Conservation (phyloP, 1,140 invertebrate genomes). For the Parasteatoda tepidariorum region DNA sequence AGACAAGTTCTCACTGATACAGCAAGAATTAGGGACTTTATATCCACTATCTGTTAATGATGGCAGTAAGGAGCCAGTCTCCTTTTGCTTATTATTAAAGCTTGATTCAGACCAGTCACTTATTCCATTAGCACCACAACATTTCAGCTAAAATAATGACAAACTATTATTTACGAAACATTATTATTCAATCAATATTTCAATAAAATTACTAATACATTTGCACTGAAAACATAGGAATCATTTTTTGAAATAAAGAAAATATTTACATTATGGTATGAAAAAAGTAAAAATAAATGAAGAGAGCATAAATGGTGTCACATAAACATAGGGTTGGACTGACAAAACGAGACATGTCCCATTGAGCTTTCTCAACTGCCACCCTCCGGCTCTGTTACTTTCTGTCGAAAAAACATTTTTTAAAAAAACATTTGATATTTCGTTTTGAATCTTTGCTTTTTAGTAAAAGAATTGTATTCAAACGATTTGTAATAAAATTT, state of each 20-base stretch:
- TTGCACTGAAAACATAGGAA: not conserved
- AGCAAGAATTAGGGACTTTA: conserved; percentile 75
- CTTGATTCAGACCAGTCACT: conserved; percentile 62
- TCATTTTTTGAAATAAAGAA: not conserved
- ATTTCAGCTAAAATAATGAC: conserved; percentile 53
- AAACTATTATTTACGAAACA: not conserved
- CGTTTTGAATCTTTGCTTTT: too few relatives aligned
- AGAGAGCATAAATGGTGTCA: not conserved
- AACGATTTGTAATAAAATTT: too few relatives aligned
- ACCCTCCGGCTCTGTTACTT: too few relatives aligned
- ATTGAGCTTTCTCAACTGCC: too few relatives aligned
- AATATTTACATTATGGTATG: not conserved
- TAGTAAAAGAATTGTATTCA: too few relatives aligned
- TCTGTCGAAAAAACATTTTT: too few relatives aligned
- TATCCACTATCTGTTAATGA: conserved; percentile 64
- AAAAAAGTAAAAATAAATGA: not conserved
- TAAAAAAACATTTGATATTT: too few relatives aligned
- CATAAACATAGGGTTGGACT: too few relatives aligned
- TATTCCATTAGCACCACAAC: conserved; percentile 63
- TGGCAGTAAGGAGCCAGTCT: not conserved
- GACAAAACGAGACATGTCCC: too few relatives aligned
- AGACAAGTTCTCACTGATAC: conserved; percentile 65
- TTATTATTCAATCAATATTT: not conserved
- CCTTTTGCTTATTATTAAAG: conserved; percentile 55
- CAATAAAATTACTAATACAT: not conserved